Conservation (phyloP, 2,797 vertebrate species). For the Spheniscus humboldti region DNA sequence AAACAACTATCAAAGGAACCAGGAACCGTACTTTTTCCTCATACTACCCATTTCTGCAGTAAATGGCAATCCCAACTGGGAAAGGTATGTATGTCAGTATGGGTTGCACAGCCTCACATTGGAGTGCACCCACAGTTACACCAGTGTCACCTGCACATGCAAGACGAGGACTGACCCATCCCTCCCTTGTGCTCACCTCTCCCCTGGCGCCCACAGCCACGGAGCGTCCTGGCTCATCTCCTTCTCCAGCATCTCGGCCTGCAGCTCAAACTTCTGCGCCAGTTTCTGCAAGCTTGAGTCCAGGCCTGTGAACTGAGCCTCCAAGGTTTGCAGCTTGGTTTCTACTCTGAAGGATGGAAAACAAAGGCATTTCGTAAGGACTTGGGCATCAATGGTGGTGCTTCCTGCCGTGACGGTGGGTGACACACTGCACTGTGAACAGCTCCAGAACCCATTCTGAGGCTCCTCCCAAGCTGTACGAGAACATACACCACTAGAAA, state of each 20-base stretch:
- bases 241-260: conserved; percentile 38
- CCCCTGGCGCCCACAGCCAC: conserved; percentile 38
- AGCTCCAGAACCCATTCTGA: neutral
- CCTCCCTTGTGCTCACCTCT: conserved; percentile 55
- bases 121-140: neutral
- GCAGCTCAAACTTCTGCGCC: conserved; percentile 52
- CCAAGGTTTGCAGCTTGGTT: conserved; percentile 63
- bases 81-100: accelerated
- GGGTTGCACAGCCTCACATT: accelerated
- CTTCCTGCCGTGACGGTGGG: neutral
- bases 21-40: neutral
- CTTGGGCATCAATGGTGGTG: neutral
- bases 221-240: conserved; percentile 46
- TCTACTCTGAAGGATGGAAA: conserved; percentile 64
- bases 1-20: neutral
- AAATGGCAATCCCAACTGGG: neutral
- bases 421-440: accelerated
- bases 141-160: accelerated
- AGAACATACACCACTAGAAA: neutral
- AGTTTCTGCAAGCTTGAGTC: conserved; percentile 61
- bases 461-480: neutral
- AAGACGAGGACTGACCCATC: neutral
- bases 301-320: conserved; percentile 67
- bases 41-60: neutral
- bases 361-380: neutral